phyloP scores from a whole-genome alignment of 2,888 invertebrate species.

The Galerucella nymphaeae region DNA sequence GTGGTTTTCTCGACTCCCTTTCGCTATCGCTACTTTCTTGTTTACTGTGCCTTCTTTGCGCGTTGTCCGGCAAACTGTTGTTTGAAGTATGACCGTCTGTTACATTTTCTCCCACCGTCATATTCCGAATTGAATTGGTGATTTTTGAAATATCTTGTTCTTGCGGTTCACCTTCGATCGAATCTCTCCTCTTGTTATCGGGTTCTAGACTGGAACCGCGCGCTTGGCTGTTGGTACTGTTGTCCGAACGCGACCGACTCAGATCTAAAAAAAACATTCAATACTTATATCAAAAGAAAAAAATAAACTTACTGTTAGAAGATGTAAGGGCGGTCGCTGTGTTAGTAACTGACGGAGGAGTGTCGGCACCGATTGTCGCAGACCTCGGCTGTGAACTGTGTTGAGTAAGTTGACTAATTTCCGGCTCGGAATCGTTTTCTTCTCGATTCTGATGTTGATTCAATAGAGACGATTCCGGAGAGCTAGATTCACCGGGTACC shows the following conservation, averaged over 20 bases:
- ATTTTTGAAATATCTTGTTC: slow-evolving; percentile 53
- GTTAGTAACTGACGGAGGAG: slow-evolving; percentile 55
- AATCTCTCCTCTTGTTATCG: slow-evolving; percentile 51
- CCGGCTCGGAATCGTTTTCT: slow-evolving; percentile 53
- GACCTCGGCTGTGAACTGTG: slow-evolving; percentile 56
- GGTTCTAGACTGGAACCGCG: slow-evolving; percentile 27
- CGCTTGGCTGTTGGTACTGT: slow-evolving; percentile 3
- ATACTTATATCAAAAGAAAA: too few species aligned
- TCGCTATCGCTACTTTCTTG: slow-evolving; percentile 61
- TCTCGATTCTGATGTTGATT: slow-evolving; percentile 44
- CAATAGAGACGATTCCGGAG: slow-evolving; percentile 57
- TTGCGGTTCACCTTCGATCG: slow-evolving; percentile 56
- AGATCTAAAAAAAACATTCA: slow-evolving; percentile 11
- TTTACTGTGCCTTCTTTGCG: slow-evolving; percentile 51
- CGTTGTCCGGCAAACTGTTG: slow-evolving; percentile 46
- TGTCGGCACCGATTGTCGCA: slow-evolving; percentile 64
- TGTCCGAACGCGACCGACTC: slow-evolving; percentile 22
- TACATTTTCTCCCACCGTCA: slow-evolving; percentile 61
- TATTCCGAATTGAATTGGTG: slow-evolving; percentile 58
- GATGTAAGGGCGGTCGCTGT: slow-evolving; percentile 20
- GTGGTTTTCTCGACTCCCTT: slow-evolving; percentile 50
- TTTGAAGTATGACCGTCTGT: slow-evolving; percentile 53
- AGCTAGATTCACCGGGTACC: slow-evolving; percentile 73
- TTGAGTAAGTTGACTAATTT: slow-evolving; percentile 48
- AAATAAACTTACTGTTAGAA: slow-evolving; percentile 41